phyloP scores from a whole-genome alignment of 2,113 vertebrate genomes.

The Leptocoma aspasia region DNA sequence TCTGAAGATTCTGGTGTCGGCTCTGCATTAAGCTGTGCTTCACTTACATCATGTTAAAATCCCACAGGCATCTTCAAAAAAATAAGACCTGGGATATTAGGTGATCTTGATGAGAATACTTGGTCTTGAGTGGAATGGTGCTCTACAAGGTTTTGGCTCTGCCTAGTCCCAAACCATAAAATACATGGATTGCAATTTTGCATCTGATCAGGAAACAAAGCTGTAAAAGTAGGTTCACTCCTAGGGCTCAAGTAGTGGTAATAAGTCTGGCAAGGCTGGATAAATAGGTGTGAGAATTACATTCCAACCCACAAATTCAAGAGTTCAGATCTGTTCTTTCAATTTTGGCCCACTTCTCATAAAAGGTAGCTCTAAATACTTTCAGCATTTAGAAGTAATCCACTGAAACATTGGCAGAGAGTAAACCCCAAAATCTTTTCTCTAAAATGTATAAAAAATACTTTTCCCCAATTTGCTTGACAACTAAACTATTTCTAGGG shows the following conservation, averaged over 20 bases:
- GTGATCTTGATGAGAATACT: constrained; percentile 28
- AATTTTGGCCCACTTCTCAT: constrained; percentile 28
- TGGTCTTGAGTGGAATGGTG: background rate
- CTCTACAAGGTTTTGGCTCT: constrained; percentile 27
- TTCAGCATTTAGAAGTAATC: constrained; percentile 51
- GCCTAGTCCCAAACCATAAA: constrained; percentile 26
- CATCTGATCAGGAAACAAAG: constrained; percentile 58
- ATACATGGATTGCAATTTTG: background rate
- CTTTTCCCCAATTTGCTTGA: background rate
- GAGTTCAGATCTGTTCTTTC: constrained; percentile 59
- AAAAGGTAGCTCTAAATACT: constrained; percentile 29
- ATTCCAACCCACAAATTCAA: constrained; percentile 34
- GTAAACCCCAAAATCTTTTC: background rate
- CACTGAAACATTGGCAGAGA: background rate
- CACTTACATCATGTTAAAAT: constrained; percentile 26
- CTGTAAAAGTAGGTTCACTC: constrained; percentile 46
- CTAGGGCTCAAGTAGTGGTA: constrained; percentile 23
- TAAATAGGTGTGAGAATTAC: constrained; percentile 62
- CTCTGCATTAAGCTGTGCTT: background rate
- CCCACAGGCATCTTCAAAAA: background rate
- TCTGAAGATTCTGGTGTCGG: background rate
- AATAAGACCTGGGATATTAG: constrained; percentile 3
- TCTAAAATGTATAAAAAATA: background rate
- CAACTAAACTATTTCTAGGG: background rate
- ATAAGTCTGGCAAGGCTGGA: constrained; percentile 47